Percentiles rank a stretch among this genome's conserved stretches.
Evolutionary conservation across 1,140 invertebrate species (phyloP).

Genomic region (Phortica variegata): DNA sequence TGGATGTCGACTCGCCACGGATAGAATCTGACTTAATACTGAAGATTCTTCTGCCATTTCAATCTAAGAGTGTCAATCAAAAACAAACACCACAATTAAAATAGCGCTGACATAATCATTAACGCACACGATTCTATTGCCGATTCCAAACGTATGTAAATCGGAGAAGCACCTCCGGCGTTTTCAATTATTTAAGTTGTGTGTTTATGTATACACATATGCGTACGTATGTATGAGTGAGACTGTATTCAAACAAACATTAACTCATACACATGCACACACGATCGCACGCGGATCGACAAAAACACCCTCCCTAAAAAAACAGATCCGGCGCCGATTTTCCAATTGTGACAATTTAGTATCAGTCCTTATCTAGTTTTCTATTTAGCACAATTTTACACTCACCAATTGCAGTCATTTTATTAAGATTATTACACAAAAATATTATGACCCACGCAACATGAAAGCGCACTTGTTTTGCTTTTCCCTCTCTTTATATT

Average conservation of each 20-base stretch:
- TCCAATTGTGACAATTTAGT: too few relatives aligned
- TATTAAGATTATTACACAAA: too few relatives aligned
- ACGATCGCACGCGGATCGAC: too few relatives aligned
- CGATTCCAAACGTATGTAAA: background rate
- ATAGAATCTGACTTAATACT: conserved; percentile 16
- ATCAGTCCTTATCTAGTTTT: too few relatives aligned
- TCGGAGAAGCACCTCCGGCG: background rate
- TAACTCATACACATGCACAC: too few relatives aligned
- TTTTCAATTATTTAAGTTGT: background rate
- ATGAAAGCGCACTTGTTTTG: too few relatives aligned
- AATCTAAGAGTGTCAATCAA: background rate
- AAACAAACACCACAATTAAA: conserved; percentile 16
- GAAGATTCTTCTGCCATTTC: background rate
- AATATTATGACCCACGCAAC: too few relatives aligned
- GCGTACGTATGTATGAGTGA: background rate
- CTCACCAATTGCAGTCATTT: too few relatives aligned
- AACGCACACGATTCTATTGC: background rate
- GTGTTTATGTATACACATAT: background rate
- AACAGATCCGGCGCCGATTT: too few relatives aligned
- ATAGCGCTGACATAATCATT: conserved; percentile 36
- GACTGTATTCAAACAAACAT: background rate
- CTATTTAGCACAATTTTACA: too few relatives aligned
- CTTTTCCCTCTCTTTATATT: too few relatives aligned
- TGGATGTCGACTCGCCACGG: conserved; percentile 32
- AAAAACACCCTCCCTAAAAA: too few relatives aligned